Percentiles rank a stretch among this genome's conserved stretches.
Evolutionary conservation across 2,797 vertebrate genomes (phyloP).

Genomic region (Lerista edwardsae): DNA sequence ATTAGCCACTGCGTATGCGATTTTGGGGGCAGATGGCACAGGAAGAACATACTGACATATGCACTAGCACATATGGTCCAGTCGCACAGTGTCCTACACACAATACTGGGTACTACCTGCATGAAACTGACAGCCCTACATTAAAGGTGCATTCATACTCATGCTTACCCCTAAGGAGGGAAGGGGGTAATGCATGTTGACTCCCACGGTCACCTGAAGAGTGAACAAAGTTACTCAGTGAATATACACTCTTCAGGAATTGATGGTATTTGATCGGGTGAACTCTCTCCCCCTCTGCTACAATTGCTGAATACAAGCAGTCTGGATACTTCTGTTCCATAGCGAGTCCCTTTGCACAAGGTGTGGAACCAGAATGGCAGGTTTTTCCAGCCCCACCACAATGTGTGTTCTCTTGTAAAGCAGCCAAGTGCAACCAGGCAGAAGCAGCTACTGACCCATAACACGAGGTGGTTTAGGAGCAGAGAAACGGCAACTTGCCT

Average conservation of each 20-base stretch:
- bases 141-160: not conserved
- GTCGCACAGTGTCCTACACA: no score
- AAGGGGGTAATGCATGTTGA: no score
- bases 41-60: no score
- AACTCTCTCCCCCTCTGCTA: not conserved
- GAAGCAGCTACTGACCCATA: not conserved
- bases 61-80: no score
- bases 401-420: not conserved
- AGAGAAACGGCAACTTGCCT: not conserved
- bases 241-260: no score
- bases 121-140: not conserved
- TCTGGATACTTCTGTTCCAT: no score
- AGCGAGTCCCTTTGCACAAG: not conserved
- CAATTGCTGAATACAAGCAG: not conserved
- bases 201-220: no score
- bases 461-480: not conserved
- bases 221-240: no score
- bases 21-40: not conserved
- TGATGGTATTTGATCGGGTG: not conserved
- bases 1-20: not conserved
- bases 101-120: not conserved
- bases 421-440: not conserved
- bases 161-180: not conserved
- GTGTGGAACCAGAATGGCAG: not conserved
- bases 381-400: no score